These are phyloP conservation scores for Cylloceria caligata DNA, from an alignment of 2,888 invertebrate species.

Conservation along the genomic window DNA sequence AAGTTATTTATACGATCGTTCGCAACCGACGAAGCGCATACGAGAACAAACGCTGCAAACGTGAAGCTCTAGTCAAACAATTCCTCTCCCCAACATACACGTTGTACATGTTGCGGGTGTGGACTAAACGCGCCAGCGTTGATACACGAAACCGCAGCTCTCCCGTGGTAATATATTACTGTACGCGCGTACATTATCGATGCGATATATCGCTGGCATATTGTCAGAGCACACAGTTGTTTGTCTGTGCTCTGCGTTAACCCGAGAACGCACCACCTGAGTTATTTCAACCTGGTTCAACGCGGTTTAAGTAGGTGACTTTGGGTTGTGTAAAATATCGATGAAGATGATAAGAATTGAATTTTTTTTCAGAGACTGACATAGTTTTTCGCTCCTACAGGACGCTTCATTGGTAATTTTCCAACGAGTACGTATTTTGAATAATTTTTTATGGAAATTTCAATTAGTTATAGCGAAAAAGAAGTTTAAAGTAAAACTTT, in stretches of 20 bases:
- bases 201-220: conserved; percentile 50
- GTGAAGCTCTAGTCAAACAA: conserved; percentile 35
- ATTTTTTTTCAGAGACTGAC: not conserved
- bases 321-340: not conserved
- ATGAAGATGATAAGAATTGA: not conserved
- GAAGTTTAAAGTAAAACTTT: too few species aligned
- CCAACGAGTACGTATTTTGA: too few species aligned
- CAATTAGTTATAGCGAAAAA: too few species aligned
- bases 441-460: too few species aligned
- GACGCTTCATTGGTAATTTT: too few species aligned
- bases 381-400: too few species aligned
- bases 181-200: conserved; percentile 32
- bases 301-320: not conserved
- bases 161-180: conserved; percentile 20
- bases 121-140: conserved; percentile 11
- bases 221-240: conserved; percentile 51
- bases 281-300: conserved; percentile 15
- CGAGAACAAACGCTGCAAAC: conserved; percentile 39
- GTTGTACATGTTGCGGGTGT: conserved; percentile 25
- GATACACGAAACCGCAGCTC: conserved; percentile 22
- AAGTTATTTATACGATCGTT: conserved; percentile 59
- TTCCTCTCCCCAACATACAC: conserved; percentile 5
- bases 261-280: conserved; percentile 15
- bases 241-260: conserved; percentile 14
- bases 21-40: not conserved